Evolutionary conservation across 2,888 invertebrate species (phyloP).

Genomic region (Aspidapion aeneum): DNA sequence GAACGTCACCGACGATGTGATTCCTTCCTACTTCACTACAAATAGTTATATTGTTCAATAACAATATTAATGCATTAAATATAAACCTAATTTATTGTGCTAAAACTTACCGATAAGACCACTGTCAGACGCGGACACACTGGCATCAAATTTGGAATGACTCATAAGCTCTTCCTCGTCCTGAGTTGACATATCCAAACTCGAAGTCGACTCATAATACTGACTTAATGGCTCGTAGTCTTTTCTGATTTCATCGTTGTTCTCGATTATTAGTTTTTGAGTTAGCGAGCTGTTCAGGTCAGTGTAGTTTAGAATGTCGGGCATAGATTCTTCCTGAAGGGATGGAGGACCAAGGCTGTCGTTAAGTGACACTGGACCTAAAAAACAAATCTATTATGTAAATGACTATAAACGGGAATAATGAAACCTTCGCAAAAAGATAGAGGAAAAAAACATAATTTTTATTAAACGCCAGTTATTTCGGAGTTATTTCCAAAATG

Average conservation of each 20-base stretch:
- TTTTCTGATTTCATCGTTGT: constrained; percentile 22
- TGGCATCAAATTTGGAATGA: constrained; percentile 43
- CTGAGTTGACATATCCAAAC: constrained; percentile 42
- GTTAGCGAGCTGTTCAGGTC: constrained; percentile 26
- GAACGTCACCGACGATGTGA: too few species aligned
- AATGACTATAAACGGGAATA: too few species aligned
- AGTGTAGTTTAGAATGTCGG: constrained; percentile 29
- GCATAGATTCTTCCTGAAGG: constrained; percentile 41
- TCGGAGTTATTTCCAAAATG: too few species aligned
- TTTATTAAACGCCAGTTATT: too few species aligned
- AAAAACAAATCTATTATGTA: too few species aligned
- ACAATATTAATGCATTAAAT: too few species aligned
- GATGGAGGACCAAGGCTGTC: constrained; percentile 45
- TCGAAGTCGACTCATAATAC: constrained; percentile 45
- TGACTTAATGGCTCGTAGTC: constrained; percentile 34
- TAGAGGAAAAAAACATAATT: too few species aligned
- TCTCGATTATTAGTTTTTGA: constrained; percentile 19
- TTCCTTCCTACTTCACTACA: too few species aligned
- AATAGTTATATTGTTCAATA: too few species aligned
- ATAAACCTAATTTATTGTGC: too few species aligned
- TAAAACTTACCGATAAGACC: constrained; percentile 45
- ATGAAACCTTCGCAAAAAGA: too few species aligned
- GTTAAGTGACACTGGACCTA: constrained; percentile 43
- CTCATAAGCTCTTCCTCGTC: constrained; percentile 38
- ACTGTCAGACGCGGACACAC: constrained; percentile 44